Evolutionary conservation across 2,888 invertebrate species (phyloP).

Genomic region (Synanthedon vespiformis): DNA sequence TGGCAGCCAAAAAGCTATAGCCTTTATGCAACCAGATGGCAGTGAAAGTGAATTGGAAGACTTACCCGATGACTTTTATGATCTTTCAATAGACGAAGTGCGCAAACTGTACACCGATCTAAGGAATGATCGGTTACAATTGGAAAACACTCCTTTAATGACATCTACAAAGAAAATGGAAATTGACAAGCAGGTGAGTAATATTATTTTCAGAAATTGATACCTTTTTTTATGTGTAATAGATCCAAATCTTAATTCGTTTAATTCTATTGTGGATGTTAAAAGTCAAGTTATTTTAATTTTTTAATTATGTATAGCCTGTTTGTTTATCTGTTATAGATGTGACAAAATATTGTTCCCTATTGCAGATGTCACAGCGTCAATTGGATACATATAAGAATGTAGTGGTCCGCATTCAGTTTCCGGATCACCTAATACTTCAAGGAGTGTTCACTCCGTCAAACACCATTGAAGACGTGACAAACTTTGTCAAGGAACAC

Average conservation of each 20-base stretch:
- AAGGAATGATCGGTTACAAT: constrained; percentile 71
- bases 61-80: constrained; percentile 89
- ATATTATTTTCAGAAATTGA: not conserved
- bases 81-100: constrained; percentile 86
- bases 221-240: constrained; percentile 10
- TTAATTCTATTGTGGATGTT: no score
- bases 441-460: constrained; percentile 87
- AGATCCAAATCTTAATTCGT: constrained; percentile 8
- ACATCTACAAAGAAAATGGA: constrained; percentile 49
- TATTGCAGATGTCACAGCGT: constrained; percentile 28
- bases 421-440: constrained; percentile 86
- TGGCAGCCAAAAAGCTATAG: constrained; percentile 80
- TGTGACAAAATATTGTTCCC: no score
- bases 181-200: constrained; percentile 1
- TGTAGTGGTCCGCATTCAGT: constrained; percentile 85
- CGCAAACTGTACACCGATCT: constrained; percentile 80
- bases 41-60: constrained; percentile 74
- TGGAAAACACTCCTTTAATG: constrained; percentile 80
- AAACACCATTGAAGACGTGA: constrained; percentile 78
- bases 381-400: constrained; percentile 78
- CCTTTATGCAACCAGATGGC: constrained; percentile 74
- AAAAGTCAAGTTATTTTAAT: no score
- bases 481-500: constrained; percentile 79
- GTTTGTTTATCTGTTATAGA: no score
- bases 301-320: no score